Evolutionary conservation across 2,113 vertebrate species (phyloP), one percentile per base, ranked within the genome.

Genomic region (Nipponia nippon): DNA sequence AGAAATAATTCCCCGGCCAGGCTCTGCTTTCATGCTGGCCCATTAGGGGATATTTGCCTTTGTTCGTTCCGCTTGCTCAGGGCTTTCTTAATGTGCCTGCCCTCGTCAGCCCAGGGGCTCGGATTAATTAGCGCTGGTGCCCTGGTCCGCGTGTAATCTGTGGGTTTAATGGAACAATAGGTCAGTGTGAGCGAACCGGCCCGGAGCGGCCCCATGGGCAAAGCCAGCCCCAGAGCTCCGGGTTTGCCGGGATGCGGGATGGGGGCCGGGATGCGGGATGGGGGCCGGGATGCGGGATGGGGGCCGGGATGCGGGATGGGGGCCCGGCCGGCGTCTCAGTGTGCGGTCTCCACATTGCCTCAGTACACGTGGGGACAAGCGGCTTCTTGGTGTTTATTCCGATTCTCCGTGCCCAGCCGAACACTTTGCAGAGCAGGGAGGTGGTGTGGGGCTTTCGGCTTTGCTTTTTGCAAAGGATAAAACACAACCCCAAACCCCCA

Each of bases 21-120:
- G 71, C 83, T 87, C 44, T 47, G 84, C 82, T 94, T 81, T 87
- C 53, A 30, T 20, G 62, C 36, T 6, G 66, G 20, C 34, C 91
- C 40, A 8, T 67, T 92, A 84, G 83, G 84, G 89, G 58, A 83
- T 53, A 7, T 93, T 95, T 89, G 90, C 90, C 42, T 96, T 96
- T 97, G 95, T 96, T 96, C 21, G 4, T 90, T 91, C 84, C 20
- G 92, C 96, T 96, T 88, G 94, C 90, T 96, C 95, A 95, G 95
- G 87, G 96, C 38, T 97, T 96, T 91, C 47, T 34, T 83, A 49
- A 52, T 4, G 7, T 23, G 79, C 52, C 55, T 88, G 86, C 46
- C 82, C 94, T 65, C 3, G 17, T 38, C 71, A 70, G 85, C 90
- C 85, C 10, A 15, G 93, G 88, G 92, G 79, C 85, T 70, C 11